These are phyloP conservation scores for Triplophysa dalaica DNA, from an alignment of 2,113 vertebrate genomes.

Conservation along the genomic window DNA sequence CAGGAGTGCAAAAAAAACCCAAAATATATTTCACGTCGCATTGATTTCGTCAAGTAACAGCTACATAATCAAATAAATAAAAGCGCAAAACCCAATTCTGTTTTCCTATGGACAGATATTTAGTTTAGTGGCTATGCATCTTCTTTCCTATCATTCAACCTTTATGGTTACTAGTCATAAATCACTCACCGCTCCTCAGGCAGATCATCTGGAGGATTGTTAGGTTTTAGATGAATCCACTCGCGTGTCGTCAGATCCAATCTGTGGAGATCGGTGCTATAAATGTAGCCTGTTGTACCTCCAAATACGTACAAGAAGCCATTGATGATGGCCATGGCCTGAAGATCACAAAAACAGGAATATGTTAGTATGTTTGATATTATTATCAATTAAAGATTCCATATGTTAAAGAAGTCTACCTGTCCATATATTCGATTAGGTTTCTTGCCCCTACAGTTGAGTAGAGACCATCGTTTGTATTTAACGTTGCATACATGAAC, in stretches of 20 bases:
- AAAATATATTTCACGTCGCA: no score
- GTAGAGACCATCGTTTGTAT: conserved; percentile 93
- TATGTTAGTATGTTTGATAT: neutral
- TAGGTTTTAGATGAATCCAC: conserved; percentile 94
- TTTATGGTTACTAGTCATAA: neutral
- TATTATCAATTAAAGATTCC: no score
- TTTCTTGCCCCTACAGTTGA: conserved; percentile 95
- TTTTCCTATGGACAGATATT: no score
- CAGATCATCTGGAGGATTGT: conserved; percentile 89
- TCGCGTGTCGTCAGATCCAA: conserved; percentile 93
- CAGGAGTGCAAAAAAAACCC: no score
- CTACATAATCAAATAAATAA: no score
- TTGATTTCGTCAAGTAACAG: no score
- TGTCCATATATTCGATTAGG: conserved; percentile 96
- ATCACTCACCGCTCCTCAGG: conserved; percentile 87
- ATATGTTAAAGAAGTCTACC: conserved; percentile 67
- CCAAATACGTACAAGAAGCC: conserved; percentile 96
- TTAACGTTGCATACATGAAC: conserved; percentile 97
- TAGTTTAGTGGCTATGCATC: no score
- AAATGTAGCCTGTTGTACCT: conserved; percentile 95
- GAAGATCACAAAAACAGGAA: conserved; percentile 21
- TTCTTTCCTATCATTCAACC: neutral
- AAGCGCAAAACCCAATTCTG: no score
- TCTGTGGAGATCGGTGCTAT: conserved; percentile 95
- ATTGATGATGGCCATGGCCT: conserved; percentile 99